A percentile compares a stretch with the other conserved stretches of the same genome.
phyloP scores from a whole-genome alignment of 2,113 vertebrate species.

The Pterocles orientalis region DNA sequence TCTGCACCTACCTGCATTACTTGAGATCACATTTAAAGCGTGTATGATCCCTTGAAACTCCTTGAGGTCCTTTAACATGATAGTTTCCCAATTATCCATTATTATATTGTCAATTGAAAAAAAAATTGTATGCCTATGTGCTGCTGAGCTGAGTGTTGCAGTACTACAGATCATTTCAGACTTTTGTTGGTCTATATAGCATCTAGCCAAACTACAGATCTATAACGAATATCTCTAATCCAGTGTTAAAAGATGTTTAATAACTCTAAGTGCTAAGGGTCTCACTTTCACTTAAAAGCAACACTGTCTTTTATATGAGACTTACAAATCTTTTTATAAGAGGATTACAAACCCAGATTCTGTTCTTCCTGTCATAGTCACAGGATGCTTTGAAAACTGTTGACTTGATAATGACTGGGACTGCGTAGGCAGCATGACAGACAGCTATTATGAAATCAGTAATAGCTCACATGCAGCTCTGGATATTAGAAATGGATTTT shows the following conservation, averaged over 20 bases:
- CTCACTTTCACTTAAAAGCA: neutral
- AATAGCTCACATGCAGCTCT: neutral
- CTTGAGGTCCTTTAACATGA: neutral
- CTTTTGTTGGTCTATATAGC: neutral
- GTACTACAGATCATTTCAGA: neutral
- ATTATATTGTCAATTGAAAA: neutral
- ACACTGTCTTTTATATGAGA: neutral
- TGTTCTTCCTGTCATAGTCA: neutral
- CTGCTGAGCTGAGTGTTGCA: neutral
- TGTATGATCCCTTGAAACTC: neutral
- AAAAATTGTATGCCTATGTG: neutral
- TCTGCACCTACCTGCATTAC: neutral
- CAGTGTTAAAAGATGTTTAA: neutral
- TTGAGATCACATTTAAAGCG: neutral
- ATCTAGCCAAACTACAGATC: neutral
- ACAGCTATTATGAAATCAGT: neutral
- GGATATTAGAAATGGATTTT: neutral
- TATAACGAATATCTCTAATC: neutral
- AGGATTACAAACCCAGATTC: neutral
- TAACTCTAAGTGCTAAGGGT: neutral
- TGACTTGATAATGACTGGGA: neutral
- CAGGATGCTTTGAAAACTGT: neutral
- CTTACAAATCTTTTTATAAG: too few relatives aligned
- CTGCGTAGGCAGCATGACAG: neutral
- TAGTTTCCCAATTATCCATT: neutral